Evolutionary conservation across 2,888 invertebrate genomes (phyloP).

Genomic region (Torymus auratus): DNA sequence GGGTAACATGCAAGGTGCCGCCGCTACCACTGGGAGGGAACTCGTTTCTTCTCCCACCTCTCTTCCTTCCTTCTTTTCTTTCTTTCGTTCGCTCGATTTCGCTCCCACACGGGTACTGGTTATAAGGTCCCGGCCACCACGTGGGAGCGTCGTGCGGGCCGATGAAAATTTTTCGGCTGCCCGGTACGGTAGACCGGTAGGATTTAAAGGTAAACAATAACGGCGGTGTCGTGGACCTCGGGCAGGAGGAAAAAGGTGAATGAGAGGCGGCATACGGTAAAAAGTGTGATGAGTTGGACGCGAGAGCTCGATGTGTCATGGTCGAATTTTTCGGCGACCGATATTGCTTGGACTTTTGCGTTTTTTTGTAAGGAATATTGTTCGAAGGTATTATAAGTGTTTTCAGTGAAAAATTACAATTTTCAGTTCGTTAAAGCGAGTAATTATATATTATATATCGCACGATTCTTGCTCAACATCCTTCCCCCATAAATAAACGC

Average conservation of each 20-base stretch:
- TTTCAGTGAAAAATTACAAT: too few relatives aligned
- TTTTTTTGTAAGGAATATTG: too few relatives aligned
- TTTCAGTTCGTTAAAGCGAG: too few relatives aligned
- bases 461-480: too few relatives aligned
- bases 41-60: slow-evolving; percentile 5
- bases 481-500: too few relatives aligned
- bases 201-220: slow-evolving; percentile 12
- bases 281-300: too few relatives aligned
- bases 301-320: too few relatives aligned
- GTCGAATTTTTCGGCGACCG: too few relatives aligned
- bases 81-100: not conserved
- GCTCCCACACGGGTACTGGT: slow-evolving; percentile 17
- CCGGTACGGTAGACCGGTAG: not conserved
- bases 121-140: not conserved
- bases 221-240: not conserved
- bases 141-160: slow-evolving; percentile 1
- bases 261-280: not conserved
- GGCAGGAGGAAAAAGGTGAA: not conserved
- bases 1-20: slow-evolving; percentile 62
- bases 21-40: not conserved
- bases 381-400: too few relatives aligned
- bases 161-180: slow-evolving; percentile 55
- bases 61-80: not conserved
- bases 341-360: too few relatives aligned
- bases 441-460: too few relatives aligned